Base-by-base conservation (phyloP, 2,113 vertebrate species). In the Spilogale gracilis region DNA sequence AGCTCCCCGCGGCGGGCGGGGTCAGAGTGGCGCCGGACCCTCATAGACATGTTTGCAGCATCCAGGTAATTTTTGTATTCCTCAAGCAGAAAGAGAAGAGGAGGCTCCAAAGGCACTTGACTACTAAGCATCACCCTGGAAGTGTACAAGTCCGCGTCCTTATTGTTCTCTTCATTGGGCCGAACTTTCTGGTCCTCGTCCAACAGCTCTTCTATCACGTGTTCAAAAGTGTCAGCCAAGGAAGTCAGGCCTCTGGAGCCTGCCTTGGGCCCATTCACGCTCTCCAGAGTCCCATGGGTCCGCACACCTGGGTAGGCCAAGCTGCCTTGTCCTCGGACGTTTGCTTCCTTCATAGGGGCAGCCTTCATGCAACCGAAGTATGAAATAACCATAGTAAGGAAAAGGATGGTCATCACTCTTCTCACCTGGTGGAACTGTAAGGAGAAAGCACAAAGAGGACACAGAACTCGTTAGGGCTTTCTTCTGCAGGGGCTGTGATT, bases 401-500 rank as follows among this genome's bases (percentile, higher is more conserved):
- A 99, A 99, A 99, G 99, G 99, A 99, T 99, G 99, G 99, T 99
- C 99, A 99, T 99, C 99, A 99, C 99, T 99, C 99, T 99, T 99
- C 99, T 99, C 99, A 99, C 99, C 99, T 99, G 99, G 99, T 99
- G 99, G 99, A 99, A 99, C 99, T 99, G 99, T 97, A 96, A 91
- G 97, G 91, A 98, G 95, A 94, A 94, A 98, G 89, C 95, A 98
- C 89, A 98, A 65, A 98, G 38, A 95, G 97, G 79, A 94, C 96
- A 97, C 65, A 67, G 85, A 38, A 74, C 58, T 0, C 54, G 80
- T 56, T 97, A 98, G 98, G 50, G 16, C 50, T 95, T 60, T 82
- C 38, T 90, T 88, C 97, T 67, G 78, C 6, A 7, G 63, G 17
- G 56, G 0, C 38, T 38, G 38, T 38, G 38, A 38, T 38, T 97